Evolutionary conservation across 2,113 vertebrate genomes (phyloP), one percentile per base, ranked within the genome.

Genomic region (Lagenorhynchus albirostris): DNA sequence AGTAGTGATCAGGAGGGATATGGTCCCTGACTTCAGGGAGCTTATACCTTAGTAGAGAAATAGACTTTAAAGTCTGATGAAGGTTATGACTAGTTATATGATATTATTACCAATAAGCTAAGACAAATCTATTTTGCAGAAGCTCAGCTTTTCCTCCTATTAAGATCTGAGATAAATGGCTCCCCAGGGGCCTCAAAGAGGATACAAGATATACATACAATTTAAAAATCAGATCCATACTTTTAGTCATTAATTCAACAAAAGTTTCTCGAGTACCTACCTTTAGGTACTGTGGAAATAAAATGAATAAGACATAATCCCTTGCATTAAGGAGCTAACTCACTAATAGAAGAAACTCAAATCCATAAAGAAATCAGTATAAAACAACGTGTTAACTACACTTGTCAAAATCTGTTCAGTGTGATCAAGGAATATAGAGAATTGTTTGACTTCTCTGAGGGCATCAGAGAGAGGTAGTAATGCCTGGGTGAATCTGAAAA

Each of bases 301-400:
- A 94, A 89, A 68, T 95, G 50, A 96, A 86, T 82, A 58, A 94
- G 53, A 71, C 44, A 94, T 29, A 91, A 94, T 86, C 10, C 12
- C 20, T 80, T 80, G n/a, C 36, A 47, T 55, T 33, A 65, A 77
- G 20, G 62, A 71, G 11, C n/a, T 81, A 89, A 80, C 29, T 96
- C n/a, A 73, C 33, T 63, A 94, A 55, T n/a, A 89, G 26, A 86
- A 21, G 20, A 76, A 88, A 91, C 17, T 85, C 73, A 89, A 47
- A 65, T 90, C 18, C 15, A 13, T 70, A 70, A 89, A 92, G 53
- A 87, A 92, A 94, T 89, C 20, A 26, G 68, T 76, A 25, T 71
- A 82, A 86, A 96, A 71, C n/a, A 62, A 82, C 79, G 21, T 79
- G 60, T 63, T 79, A 36, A 90, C 21, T 67, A 21, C 58, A 79